Base-by-base conservation (phyloP, 2,113 vertebrate genomes). In the Tapirus terrestris region DNA sequence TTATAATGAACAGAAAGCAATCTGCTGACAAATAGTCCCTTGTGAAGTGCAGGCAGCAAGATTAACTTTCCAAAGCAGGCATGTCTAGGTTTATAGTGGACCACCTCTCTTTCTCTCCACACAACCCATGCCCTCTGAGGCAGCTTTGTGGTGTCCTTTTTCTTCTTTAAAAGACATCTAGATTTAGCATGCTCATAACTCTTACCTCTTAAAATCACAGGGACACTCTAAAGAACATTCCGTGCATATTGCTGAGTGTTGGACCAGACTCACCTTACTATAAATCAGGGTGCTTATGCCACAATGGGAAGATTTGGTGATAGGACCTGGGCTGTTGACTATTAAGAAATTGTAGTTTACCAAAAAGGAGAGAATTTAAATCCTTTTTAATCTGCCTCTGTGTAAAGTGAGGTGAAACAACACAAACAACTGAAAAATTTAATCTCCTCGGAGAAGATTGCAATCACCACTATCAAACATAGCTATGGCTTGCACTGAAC, bases 11-110 rank as follows among this genome's bases (percentile, higher is more conserved):
- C 93, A 98, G 96, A 96, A 95, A 98, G 84, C 3, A 23, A 83
- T 96, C 90, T 98, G 95, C 91, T 97, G 94, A 98, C 96, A 98
- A 98, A 98, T 31, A 97, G 60, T 95, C 86, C 92, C 80, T 82
- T 89, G 89, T 72, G 92, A 97, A 97, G 31, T 97, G 73, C 83
- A 97, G 77, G 96, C 92, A 23, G 43, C 13, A 33, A 98, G 85
- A 97, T 90, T 96, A 96, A 94, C 96, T 98, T 98, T 93, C 56
- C 97, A 79, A 92, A 94, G 14, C 96, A 97, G 97, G 86, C 18
- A 58, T 81, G 79, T 36, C 80, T 60, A 88, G 27, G n/a, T 90
- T 94, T 90, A 70, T 17, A 67, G 70, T 60, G 58, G 76, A 43
- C 68, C 13, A 45, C 14, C 11, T 11, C n/a, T n/a, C 17, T 20